Base-by-base conservation (phyloP, 2,797 vertebrate species). In the Bothrops alternatus region DNA sequence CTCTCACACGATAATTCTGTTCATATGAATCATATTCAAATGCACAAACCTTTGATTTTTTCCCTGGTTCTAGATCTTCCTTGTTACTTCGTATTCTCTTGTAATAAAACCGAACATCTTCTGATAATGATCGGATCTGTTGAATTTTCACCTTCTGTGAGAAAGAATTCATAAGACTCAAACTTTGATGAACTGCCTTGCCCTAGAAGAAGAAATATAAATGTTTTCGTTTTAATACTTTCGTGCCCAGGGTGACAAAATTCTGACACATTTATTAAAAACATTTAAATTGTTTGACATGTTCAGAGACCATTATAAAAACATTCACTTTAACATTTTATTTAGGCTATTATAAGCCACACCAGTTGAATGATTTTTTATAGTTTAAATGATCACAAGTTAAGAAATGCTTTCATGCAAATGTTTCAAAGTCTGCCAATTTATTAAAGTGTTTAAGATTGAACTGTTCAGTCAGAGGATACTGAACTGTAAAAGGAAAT, bases 111-210 rank as follows among this genome's bases (percentile, higher is more conserved):
- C 99, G 98, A 20, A 98, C 95, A 65, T 99, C 99, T 97, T 99
- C 98, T 0, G 99, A 98, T 89, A 99, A 98, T 63, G 99, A 98
- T 92, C 98, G 98, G 96, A 99, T 98, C 95, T 99, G 98, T 91
- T 99, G 98, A 93, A 99, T 98, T 96, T 98, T 98, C 93, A 99
- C 99, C 97, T 98, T 99, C 97, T 99, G 99, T 93, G 99, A 99
- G 96, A 99, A 99, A 92, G 99, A 99, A 97, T 99, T 99, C 97
- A 99, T 98, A 91, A 99, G 97, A 96, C 98, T 99, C 96, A 99
- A 98, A 96, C 98, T 98, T 91, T 99, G 99, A 97, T 99, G 99
- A 96, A 99, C 99, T 65, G 98, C 95, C 96, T 99, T 99, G 8
- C 99, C 99, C 99, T 99, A 93, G 87, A 97, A 95, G 96, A 96